Evolutionary conservation across 2,888 invertebrate genomes (phyloP).

Genomic region (Amitus sp.): DNA sequence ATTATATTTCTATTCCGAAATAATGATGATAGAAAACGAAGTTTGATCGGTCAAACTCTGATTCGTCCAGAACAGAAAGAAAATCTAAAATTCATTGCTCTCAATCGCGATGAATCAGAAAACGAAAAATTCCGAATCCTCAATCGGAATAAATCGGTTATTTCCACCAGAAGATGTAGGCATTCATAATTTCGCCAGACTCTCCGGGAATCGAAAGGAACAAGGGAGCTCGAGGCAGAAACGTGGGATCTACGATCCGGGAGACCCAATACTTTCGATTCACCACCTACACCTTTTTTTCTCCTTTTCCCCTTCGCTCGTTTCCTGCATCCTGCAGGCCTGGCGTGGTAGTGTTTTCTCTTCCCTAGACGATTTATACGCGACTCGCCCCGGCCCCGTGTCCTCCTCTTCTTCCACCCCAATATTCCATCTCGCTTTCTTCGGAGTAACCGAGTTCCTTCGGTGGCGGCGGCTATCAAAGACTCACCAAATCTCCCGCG

Average conservation of each 20-base stretch:
- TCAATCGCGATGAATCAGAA: too few species aligned
- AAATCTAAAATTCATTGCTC: too few species aligned
- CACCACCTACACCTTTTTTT: conserved; percentile 39
- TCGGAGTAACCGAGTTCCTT: neutral
- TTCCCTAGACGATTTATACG: conserved; percentile 26
- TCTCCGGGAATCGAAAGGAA: conserved; percentile 24
- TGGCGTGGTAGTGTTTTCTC: conserved; percentile 27
- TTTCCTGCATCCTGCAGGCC: conserved; percentile 12
- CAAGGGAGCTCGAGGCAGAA: conserved; percentile 10
- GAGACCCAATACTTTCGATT: conserved; percentile 38
- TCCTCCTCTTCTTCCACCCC: conserved; percentile 1
- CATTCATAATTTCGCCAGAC: neutral
- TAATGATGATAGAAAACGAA: too few species aligned
- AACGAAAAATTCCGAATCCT: too few species aligned
- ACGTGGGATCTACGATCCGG: conserved; percentile 29
- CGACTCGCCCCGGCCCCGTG: neutral
- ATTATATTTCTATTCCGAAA: too few species aligned
- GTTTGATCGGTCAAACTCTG: too few species aligned
- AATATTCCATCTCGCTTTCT: conserved; percentile 18
- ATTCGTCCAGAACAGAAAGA: too few species aligned
- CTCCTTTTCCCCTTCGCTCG: conserved; percentile 18
- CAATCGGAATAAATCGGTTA: too few species aligned
- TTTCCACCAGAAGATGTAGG: too few species aligned
- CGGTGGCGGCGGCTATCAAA: conserved; percentile 30
- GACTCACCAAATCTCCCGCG: conserved; percentile 31